phyloP scores from a whole-genome alignment of 2,797 vertebrate species.

The Parotocinclus haroldoi region DNA sequence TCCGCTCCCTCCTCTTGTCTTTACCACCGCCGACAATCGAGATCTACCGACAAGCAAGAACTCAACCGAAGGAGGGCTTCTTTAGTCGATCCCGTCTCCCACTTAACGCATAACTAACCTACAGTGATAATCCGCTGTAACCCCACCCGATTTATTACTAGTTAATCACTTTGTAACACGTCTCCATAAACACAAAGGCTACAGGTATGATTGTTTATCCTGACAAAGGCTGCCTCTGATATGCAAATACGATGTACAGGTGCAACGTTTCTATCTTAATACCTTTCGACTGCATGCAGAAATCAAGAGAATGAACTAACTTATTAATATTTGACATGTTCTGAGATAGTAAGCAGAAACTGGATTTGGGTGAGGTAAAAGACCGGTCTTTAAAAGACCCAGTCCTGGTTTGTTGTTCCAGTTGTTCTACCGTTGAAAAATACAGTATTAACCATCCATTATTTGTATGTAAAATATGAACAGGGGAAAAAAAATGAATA shows the following conservation, averaged over 20 bases:
- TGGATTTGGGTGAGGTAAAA: neutral
- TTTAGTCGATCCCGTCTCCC: constrained; percentile 43
- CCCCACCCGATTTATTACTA: constrained; percentile 34
- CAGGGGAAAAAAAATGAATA: too few species aligned
- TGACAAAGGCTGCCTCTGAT: constrained; percentile 15
- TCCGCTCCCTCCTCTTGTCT: constrained; percentile 53
- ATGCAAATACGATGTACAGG: constrained; percentile 38
- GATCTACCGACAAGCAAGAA: constrained; percentile 61
- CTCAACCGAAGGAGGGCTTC: constrained; percentile 55
- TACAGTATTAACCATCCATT: neutral
- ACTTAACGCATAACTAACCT: constrained; percentile 57
- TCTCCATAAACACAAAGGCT: constrained; percentile 17
- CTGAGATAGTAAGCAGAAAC: constrained; percentile 18
- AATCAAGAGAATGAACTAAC: constrained; percentile 38
- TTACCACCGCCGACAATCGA: constrained; percentile 64
- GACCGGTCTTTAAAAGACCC: neutral
- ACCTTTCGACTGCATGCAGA: constrained; percentile 49
- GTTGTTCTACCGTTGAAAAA: too few species aligned
- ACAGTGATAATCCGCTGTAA: too few species aligned
- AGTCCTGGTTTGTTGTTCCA: neutral
- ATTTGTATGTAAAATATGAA: neutral
- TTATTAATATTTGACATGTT: constrained; percentile 27
- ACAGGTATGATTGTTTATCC: constrained; percentile 15
- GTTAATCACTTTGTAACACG: constrained; percentile 39
- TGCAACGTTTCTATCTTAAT: constrained; percentile 37